Conservation (phyloP, 2,888 invertebrate genomes). For the Apoda limacodes region DNA sequence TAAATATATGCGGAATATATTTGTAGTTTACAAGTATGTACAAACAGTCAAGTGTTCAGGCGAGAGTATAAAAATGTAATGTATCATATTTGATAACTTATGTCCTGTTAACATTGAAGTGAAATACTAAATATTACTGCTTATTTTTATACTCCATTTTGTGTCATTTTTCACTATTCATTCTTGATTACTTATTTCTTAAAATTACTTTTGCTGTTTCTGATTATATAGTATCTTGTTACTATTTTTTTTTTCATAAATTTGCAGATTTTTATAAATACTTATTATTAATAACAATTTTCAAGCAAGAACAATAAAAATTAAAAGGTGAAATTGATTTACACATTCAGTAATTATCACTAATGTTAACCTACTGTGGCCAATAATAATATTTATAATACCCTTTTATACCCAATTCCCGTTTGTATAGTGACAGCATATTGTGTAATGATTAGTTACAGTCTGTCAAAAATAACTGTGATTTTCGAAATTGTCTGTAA, state of each 20-base stretch:
- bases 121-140: no score
- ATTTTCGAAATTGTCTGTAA: conserved; percentile 70
- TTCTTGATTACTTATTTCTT: conserved; percentile 45
- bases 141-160: conserved; percentile 18
- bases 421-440: conserved; percentile 21
- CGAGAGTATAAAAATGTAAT: no score
- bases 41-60: no score
- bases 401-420: conserved; percentile 66
- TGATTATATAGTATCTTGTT: conserved; percentile 26
- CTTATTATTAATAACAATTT: conserved; percentile 20
- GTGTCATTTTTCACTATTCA: conserved; percentile 29
- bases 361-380: conserved; percentile 60
- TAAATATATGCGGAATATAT: conserved; percentile 5
- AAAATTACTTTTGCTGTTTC: no score
- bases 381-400: conserved; percentile 65
- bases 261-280: conserved; percentile 2
- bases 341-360: conserved; percentile 50
- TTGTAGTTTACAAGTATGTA: conserved; percentile 8
- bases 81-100: no score
- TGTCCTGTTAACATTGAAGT: no score
- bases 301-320: no score
- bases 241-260: conserved; percentile 19
- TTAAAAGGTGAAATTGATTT: no score
- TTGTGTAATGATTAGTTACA: conserved; percentile 35
- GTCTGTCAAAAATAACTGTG: conserved; percentile 67